Evolutionary conservation across 30 jellyfish, hydroid and myxozoan genomes (phyloP), one percentile per base, ranked within the genome.

Genomic region (Calvadosia cruxmelitensis): DNA sequence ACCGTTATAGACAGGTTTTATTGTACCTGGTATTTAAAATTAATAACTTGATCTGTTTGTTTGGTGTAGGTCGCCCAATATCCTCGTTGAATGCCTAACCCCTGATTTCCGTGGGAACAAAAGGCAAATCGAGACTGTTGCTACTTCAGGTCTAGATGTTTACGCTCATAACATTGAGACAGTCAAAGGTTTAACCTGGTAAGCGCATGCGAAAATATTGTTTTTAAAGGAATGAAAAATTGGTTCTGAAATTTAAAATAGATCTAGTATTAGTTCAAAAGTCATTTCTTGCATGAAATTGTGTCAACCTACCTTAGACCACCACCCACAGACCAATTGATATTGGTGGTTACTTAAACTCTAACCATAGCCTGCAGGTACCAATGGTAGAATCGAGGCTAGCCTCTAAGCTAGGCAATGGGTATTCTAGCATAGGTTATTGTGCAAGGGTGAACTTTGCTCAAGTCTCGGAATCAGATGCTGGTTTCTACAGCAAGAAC

Each of bases 121-220:
- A 0, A 85, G 73, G 0, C 82, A 67, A 23, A 67, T 89, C 31
- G 75, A 75, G 36, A 26, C 35, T 64, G 95, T 89, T 23, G 95
- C 93, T n/a, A n/a, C 27, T 13, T 89, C 98, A 32, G 98, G 98
- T 12, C 74, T 89, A n/a, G 98, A 89, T 77, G 98, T 89, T 0
- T 89, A 75, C 51, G 98, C 98, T 16, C 98, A 89, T 66, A 89
- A 89, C 50, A 81, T 89, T 31, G 98, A 89, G 77, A 81, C 98
- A 1, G 98, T 89, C 0, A 75, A 77, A 63, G 73, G 94, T 61
- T 66, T 89, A 24, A 85, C 71, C 50, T 80, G 95, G 95, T 89
- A 79, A 70, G 83, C 0, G 29, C 0, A 48, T 13, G 25, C 13
- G 10, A 57, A 31, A 50, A 5, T 57, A 57, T 5, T 57, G 24